Evolutionary conservation across 2,888 invertebrate genomes (phyloP).

Genomic region (Maniola hyperantus): DNA sequence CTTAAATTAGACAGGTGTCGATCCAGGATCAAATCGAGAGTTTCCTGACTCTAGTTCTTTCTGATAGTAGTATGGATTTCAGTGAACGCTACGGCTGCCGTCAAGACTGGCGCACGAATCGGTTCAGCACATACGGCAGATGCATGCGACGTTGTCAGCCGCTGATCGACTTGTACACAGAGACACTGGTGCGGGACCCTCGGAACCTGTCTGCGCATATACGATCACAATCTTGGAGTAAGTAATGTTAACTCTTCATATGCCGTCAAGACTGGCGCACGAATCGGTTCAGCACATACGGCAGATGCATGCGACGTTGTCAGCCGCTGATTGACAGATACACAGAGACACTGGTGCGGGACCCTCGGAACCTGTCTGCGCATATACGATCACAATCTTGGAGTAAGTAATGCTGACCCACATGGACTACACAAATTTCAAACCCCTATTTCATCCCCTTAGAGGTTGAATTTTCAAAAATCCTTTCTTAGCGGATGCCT

Average conservation of each 20-base stretch:
- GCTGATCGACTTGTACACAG: constrained; percentile 54
- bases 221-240: constrained; percentile 31
- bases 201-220: constrained; percentile 21
- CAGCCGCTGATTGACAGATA: constrained; percentile 52
- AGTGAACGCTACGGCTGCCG: constrained; percentile 66
- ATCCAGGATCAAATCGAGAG: too few relatives aligned
- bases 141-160: constrained; percentile 54
- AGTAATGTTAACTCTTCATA: background rate
- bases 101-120: constrained; percentile 49
- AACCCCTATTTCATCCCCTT: too few relatives aligned
- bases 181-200: constrained; percentile 45
- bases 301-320: constrained; percentile 55
- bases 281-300: constrained; percentile 58
- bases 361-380: constrained; percentile 21
- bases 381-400: constrained; percentile 25
- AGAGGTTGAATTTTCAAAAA: too few relatives aligned
- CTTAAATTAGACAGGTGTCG: too few relatives aligned
- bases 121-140: constrained; percentile 52
- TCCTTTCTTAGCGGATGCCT: too few relatives aligned
- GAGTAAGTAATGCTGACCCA: constrained; percentile 27
- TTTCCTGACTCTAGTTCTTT: too few relatives aligned
- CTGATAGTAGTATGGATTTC: constrained; percentile 3
- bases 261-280: constrained; percentile 49
- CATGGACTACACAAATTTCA: too few relatives aligned
- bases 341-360: constrained; percentile 48